Evolutionary conservation across 2,797 vertebrate genomes (phyloP), one percentile per base, ranked within the genome.

Genomic region (Buphagus erythrorhynchus): DNA sequence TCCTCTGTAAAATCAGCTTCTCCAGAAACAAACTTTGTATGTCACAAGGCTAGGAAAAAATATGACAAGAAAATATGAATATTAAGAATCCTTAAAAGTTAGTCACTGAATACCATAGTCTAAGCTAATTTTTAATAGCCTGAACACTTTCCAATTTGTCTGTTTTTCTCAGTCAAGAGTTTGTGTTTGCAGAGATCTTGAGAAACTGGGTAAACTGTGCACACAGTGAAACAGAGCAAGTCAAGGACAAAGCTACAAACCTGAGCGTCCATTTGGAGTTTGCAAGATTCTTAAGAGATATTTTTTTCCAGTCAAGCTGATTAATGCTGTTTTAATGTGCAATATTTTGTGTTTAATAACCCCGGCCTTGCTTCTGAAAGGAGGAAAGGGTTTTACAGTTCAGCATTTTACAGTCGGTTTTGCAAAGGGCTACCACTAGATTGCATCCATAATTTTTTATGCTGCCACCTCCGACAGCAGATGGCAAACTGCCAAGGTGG

Each of bases 331-430:
- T 96, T 93, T 91, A 94, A 80, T 52, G 85, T 20, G 62, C 76
- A 84, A 54, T 93, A 95, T 91, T 89, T 91, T 95, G 87, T 66
- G 85, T 81, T 95, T 89, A 94, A 94, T 90, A 93, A 95, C 91
- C 73, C 87, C 0, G 10, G 90, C 71, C 74, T 93, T 90, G 90
- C 84, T 85, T 87, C 62, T 79, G 85, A 82, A 74, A 94, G 90
- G 59, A 94, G 69, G 91, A 90, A 85, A 80, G 63, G 76, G 57
- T 84, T 89, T 96, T 96, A 88, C 84, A 91, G 84, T 83, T 88
- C 74, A 93, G 75, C 63, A 28, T 85, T 95, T 96, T 85, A 80
- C 73, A 89, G 62, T 77, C 51, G 7, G 89, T 68, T 92, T 91
- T 78, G 74, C 74, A 95, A 90, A 81, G 61, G 85, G 82, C 82